Percentiles rank a stretch among this genome's conserved stretches.
Evolutionary conservation across 2,113 vertebrate species (phyloP).

Genomic region (Collichthys lucidus): DNA sequence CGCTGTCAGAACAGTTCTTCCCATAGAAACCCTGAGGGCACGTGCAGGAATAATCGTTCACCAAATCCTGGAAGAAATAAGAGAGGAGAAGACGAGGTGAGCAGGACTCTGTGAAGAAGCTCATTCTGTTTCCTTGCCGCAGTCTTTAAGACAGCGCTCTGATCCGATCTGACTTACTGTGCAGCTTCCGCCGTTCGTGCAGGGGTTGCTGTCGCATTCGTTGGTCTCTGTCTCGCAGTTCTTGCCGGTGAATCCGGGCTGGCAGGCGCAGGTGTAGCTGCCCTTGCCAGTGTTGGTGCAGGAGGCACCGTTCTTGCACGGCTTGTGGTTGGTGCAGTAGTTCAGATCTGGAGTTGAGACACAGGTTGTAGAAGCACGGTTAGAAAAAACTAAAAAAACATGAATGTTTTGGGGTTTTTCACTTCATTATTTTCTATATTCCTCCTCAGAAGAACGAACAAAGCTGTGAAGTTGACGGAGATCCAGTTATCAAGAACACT

Average conservation of each 20-base stretch:
- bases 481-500: too few relatives aligned
- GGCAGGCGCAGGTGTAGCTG: constrained; percentile 88
- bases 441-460: neutral
- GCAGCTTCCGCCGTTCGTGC: constrained; percentile 93
- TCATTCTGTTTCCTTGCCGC: neutral
- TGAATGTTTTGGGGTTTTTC: too few relatives aligned
- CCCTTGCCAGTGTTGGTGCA: constrained; percentile 90
- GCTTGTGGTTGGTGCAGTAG: constrained; percentile 90
- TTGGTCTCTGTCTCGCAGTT: constrained; percentile 86
- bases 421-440: neutral
- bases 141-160: too few relatives aligned
- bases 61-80: constrained; percentile 84
- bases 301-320: constrained; percentile 85
- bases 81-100: constrained; percentile 44
- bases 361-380: neutral
- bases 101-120: neutral
- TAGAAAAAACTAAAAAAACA: too few relatives aligned
- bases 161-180: constrained; percentile 89
- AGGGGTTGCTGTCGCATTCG: constrained; percentile 90
- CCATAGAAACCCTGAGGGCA: constrained; percentile 93
- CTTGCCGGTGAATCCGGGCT: constrained; percentile 80
- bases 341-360: constrained; percentile 81
- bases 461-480: neutral
- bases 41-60: constrained; percentile 85
- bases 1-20: constrained; percentile 88